Evolutionary conservation across 2,113 vertebrate species (phyloP), one percentile per base, ranked within the genome.

Genomic region (Camelus bactrianus): DNA sequence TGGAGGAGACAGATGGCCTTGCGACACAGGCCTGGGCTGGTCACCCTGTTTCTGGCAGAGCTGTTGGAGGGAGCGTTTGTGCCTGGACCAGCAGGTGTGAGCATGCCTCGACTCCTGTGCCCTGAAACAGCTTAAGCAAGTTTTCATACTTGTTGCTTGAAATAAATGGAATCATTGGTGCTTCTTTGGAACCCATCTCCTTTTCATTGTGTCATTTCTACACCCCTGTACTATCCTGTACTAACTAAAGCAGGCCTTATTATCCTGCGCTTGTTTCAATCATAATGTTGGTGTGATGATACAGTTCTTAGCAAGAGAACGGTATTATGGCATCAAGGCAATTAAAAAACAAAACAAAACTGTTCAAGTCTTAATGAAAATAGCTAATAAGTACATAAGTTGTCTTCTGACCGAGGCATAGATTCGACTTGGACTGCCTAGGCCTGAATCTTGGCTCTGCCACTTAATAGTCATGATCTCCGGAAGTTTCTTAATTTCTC

Each of bases 211-310:
- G 26, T 83, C 58, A 42, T 85, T 80, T 86, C 35, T 42, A 30
- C 22, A 3, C 19, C n/a, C 16, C 60, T 6, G 0, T 52, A 6
- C 17, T 75, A 6, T 50, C 62, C 28, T 48, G n/a, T 17, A 8
- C 12, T 46, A 1, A 26, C 6, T 54, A 15, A 70, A 60, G 13
- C 8, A 16, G 16, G 20, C 12, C 4, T 70, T 42, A 15, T 38
- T 20, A 17, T 54, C 81, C 58, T n/a, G 50, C 52, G 50, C 16
- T 80, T 83, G 22, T 54, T 50, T 69, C 19, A 48, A 1, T 93
- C 30, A 50, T 75, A 13, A 52, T 42, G 28, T 65, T 30, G 24
- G 13, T 30, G 16, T 60, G 20, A 17, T 22, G 28, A 48, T 52
- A n/a, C 0, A n/a, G 15, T 60, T 56, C 15, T 35, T 87, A 56